Base-by-base conservation (phyloP, 2,888 invertebrate genomes). In the Aplocera efformata region DNA sequence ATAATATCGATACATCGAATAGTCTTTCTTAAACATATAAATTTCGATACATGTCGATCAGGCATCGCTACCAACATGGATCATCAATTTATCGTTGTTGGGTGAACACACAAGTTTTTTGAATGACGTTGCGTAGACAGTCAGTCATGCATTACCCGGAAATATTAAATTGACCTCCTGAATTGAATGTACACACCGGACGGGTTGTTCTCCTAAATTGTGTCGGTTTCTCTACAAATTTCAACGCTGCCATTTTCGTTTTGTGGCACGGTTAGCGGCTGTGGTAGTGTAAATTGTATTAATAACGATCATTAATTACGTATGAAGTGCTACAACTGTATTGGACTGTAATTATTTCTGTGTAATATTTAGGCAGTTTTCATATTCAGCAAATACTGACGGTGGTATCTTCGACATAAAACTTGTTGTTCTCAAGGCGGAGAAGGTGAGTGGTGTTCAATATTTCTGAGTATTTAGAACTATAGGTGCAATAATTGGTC, bases 211-310 rank as follows among this genome's bases (percentile, higher is more conserved):
- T 17, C 13, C 5, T 17, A 17, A 33, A 52, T 49, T 59, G 57
- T n/a, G 52, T 50, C 47, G 51, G 48, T 25, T 50, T 56, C 49
- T 57, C 51, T 60, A 65, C 60, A 70, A 63, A 69, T 63, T 72
- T 70, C 70, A 70, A 72, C 80, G 86, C 86, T 88, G 86, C 86
- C 86, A 88, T 88, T 86, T 88, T 88, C 86, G 83, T 85, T 88
- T 85, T 86, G 83, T 84, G 84, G 77, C 83, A 88, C 79, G 76
- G 77, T 69, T 72, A 76, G 80, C 79, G 81, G 86, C 72, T 70
- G 79, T 73, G 63, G 64, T 63, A 70, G 70, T 72, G 67, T 71
- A 69, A 67, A 66, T 70, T 74, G 29, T 68, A 53, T 52, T 60
- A 50, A 57, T 72, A 68, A 54, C 61, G 44, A 54, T 56, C 58